Base-by-base conservation (phyloP, 2,888 invertebrate species). In the Trachelus iudaicus region DNA sequence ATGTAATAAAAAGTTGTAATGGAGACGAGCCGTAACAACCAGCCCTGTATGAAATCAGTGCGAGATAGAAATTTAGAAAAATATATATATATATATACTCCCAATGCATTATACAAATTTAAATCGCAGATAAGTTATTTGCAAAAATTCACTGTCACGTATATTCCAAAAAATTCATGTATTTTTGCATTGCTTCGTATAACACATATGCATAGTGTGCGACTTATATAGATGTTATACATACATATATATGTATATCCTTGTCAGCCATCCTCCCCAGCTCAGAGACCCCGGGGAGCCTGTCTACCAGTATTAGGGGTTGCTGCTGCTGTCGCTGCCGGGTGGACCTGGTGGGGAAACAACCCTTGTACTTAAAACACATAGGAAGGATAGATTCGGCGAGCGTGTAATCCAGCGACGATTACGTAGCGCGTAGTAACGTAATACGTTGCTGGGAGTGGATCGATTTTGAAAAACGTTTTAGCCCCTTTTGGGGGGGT, bases 1-100 rank as follows among this genome's bases (percentile, higher is more conserved):
- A 90, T 90, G 90, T 86, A 90, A 91, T 90, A 89, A 90, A 90
- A 90, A 91, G 88, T 90, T 89, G 87, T 90, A 89, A 90, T 90
- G 85, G 88, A 86, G 84, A 83, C 77, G 77, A 83, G 77, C 81
- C 56, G 56, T 56, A 56, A 23, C 23, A 56, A 6, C 9, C 23
- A 56, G 56, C 56, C 23, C 56, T 23, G 6, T 23, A 9, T 23
- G 56, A 56, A 56, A 56, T 56, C 56, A 15, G 56, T 56, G 9
- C 23, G 23, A 56, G 23, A 6, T 56, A 56, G 56, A 56, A 1
- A 56, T 56, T 56, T 23, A 35, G 11, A 35, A 35, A 35, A 35
- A 35, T 35, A 12, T 35, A 35, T 15, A 23, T 23, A 23, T 23
- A 6, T 9, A 23, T 23, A 23, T 23, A 56, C 23, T 56, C 23